Evolutionary conservation across 2,888 invertebrate genomes (phyloP).

Genomic region (Catotricha subobsoleta): DNA sequence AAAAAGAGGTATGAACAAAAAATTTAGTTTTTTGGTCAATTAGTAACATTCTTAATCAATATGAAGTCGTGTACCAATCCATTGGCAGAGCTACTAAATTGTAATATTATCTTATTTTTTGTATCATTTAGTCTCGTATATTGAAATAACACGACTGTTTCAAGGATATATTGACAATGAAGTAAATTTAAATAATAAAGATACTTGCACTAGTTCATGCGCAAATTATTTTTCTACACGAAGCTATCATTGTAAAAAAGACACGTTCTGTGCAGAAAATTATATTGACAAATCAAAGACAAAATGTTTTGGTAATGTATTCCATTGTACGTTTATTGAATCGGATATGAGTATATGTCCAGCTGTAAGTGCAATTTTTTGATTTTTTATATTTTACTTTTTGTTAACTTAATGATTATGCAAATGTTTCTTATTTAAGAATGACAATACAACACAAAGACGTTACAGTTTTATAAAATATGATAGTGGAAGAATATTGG

Average conservation of each 20-base stretch:
- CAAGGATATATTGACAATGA: constrained; percentile 4
- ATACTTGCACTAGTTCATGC: constrained; percentile 54
- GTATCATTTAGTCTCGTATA: background rate
- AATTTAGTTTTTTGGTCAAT: too few species aligned
- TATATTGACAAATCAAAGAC: background rate
- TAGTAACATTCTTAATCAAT: too few species aligned
- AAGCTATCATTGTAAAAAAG: constrained; percentile 42
- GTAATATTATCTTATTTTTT: too few species aligned
- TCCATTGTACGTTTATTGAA: background rate
- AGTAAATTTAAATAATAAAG: constrained; percentile 44
- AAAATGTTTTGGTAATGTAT: background rate
- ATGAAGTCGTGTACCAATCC: too few species aligned
- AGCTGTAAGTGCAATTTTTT: background rate
- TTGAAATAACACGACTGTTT: background rate
- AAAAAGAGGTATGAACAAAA: too few species aligned
- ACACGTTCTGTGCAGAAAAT: constrained; percentile 36
- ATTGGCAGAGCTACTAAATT: too few species aligned
- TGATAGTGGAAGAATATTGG: background rate
- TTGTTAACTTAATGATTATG: background rate
- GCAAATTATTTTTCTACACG: constrained; percentile 47
- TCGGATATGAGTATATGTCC: background rate
- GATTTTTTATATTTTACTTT: background rate
- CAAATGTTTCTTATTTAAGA: background rate
- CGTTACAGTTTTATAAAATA: background rate
- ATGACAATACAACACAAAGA: background rate